A percentile compares a stretch with the other conserved stretches of the same genome.
phyloP scores from a whole-genome alignment of 1,140 invertebrate genomes.

The Leptoteleia sp. region DNA sequence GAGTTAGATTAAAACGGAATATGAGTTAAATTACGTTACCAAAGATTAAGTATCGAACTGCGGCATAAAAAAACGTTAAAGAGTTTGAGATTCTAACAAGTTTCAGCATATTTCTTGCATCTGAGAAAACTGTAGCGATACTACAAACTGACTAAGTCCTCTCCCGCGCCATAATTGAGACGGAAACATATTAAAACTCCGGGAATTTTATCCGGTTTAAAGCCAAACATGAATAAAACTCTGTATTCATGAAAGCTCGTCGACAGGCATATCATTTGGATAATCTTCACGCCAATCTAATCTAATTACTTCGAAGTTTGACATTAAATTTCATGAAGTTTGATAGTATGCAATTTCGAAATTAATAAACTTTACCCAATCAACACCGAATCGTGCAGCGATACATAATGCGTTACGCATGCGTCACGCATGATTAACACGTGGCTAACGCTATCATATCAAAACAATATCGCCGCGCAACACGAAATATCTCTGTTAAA shows the following conservation, averaged over 20 bases:
- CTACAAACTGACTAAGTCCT: slow-evolving; percentile 16
- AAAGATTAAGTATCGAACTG: too few relatives aligned
- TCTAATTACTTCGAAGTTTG: slow-evolving; percentile 5
- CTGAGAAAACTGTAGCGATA: slow-evolving; percentile 5
- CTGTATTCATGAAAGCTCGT: slow-evolving; percentile 7
- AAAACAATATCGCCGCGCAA: too few relatives aligned
- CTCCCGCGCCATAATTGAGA: slow-evolving; percentile 7
- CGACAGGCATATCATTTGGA: background rate
- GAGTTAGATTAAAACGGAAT: too few relatives aligned
- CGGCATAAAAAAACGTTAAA: too few relatives aligned
- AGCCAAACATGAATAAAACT: background rate
- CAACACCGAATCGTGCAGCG: too few relatives aligned
- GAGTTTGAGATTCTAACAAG: too few relatives aligned
- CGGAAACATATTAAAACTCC: slow-evolving; percentile 15
- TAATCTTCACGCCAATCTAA: background rate
- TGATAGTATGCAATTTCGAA: background rate
- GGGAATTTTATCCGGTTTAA: slow-evolving; percentile 1
- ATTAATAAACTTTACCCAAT: background rate
- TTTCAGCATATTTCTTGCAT: background rate
- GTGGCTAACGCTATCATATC: too few relatives aligned
- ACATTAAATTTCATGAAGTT: background rate
- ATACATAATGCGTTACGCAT: too few relatives aligned
- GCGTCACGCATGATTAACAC: too few relatives aligned
- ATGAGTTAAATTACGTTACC: too few relatives aligned
- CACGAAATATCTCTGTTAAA: too few relatives aligned